phyloP scores from a whole-genome alignment of 1,140 invertebrate genomes.

The Sitodiplosis mosellana region DNA sequence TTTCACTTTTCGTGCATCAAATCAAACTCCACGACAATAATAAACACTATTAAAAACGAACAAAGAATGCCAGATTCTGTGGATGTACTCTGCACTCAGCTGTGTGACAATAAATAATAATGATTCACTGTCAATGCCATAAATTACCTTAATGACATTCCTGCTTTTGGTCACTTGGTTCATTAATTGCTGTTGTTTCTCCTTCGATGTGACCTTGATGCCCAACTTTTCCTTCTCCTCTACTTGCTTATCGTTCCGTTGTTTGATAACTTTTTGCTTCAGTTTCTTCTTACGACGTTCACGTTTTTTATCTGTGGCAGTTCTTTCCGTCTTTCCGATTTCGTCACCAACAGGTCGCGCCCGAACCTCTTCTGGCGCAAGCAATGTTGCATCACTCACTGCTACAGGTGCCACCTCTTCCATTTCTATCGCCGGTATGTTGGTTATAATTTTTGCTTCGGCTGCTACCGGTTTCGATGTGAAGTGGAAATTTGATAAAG shows the following conservation, averaged over 20 bases:
- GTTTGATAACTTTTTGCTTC: slow-evolving; percentile 38
- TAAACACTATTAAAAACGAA: slow-evolving; percentile 5
- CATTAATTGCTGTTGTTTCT: slow-evolving; percentile 30
- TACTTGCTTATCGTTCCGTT: slow-evolving; percentile 32
- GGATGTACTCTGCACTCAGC: not conserved
- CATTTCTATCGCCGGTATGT: slow-evolving; percentile 78
- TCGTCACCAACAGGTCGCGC: slow-evolving; percentile 56
- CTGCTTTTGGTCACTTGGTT: slow-evolving; percentile 40
- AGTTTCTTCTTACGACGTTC: slow-evolving; percentile 75
- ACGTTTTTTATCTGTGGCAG: slow-evolving; percentile 73
- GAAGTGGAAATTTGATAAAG: slow-evolving; percentile 84
- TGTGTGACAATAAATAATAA: not conserved
- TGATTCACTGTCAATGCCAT: not conserved
- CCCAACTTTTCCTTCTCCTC: slow-evolving; percentile 27
- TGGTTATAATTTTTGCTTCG: slow-evolving; percentile 80
- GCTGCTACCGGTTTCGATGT: slow-evolving; percentile 71
- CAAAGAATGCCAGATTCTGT: not conserved
- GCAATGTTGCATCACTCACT: slow-evolving; percentile 60
- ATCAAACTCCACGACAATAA: too few species aligned
- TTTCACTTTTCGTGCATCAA: not conserved
- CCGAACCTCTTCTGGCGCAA: slow-evolving; percentile 90
- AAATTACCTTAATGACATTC: slow-evolving; percentile 37
- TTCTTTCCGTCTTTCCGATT: slow-evolving; percentile 62
- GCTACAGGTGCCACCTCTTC: slow-evolving; percentile 90
- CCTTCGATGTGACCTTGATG: slow-evolving; percentile 33